These are phyloP conservation scores for Semotilus atromaculatus DNA, from an alignment of 2,797 vertebrate species.

Conservation along the genomic window DNA sequence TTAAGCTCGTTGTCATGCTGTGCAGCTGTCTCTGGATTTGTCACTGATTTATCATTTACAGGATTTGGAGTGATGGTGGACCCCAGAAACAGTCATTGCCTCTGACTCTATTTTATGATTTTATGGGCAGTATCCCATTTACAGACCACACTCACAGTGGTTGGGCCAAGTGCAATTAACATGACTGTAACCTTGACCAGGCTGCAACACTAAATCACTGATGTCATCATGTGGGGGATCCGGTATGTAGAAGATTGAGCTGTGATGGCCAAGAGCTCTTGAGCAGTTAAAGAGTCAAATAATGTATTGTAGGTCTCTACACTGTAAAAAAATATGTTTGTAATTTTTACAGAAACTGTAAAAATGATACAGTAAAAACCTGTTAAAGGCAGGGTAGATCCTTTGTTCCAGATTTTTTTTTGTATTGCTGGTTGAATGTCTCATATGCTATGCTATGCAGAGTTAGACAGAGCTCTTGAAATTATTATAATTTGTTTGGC, in stretches of 20 bases:
- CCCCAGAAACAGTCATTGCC: constrained; percentile 22
- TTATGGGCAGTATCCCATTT: constrained; percentile 38
- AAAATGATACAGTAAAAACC: not conserved
- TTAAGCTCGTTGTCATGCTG: constrained; percentile 7
- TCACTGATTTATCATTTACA: constrained; percentile 47
- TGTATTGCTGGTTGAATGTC: too few relatives aligned
- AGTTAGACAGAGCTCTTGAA: too few relatives aligned
- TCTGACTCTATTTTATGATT: constrained; percentile 37
- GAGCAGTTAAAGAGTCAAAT: constrained; percentile 12
- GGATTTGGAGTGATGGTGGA: constrained; percentile 29
- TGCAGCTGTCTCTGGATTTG: constrained; percentile 34
- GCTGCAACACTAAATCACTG: constrained; percentile 50
- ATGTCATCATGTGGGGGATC: constrained; percentile 45
- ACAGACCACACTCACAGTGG: constrained; percentile 42
- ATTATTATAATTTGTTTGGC: too few relatives aligned
- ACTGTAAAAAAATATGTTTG: not conserved
- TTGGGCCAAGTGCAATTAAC: constrained; percentile 52
- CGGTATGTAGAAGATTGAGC: constrained; percentile 17
- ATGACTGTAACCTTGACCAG: constrained; percentile 56
- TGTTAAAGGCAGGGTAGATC: too few relatives aligned
- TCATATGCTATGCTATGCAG: too few relatives aligned
- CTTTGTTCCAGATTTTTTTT: too few relatives aligned
- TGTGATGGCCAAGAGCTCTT: constrained; percentile 17
- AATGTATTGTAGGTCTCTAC: constrained; percentile 18
- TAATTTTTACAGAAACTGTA: not conserved